Evolutionary conservation across 23 tunicate genomes (phyloP).

Genomic region (Halocynthia roretzi): DNA sequence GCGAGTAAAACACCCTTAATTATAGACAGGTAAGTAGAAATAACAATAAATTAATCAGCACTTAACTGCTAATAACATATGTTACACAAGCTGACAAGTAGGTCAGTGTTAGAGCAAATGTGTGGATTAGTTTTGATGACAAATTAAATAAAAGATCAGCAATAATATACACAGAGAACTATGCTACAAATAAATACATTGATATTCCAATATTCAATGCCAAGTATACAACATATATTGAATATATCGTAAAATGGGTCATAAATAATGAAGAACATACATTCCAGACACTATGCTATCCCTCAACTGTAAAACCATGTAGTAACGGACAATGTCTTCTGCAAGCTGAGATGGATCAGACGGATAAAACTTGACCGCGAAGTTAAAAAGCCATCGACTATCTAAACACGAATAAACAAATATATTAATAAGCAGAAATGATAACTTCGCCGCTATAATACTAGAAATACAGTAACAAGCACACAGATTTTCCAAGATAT

Average conservation of each 20-base stretch:
- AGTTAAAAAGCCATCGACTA: constrained; percentile 74
- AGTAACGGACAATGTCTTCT: constrained; percentile 81
- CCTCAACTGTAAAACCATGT: constrained; percentile 84
- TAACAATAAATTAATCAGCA: too few species aligned
- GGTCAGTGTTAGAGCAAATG: too few species aligned
- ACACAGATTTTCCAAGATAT: too few species aligned
- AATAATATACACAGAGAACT: neutral
- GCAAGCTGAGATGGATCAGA: constrained; percentile 84
- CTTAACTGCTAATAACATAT: too few species aligned
- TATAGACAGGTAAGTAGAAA: too few species aligned
- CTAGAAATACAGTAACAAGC: too few species aligned
- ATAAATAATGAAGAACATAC: constrained; percentile 12
- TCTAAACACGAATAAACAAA: constrained; percentile 16
- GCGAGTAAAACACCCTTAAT: too few species aligned
- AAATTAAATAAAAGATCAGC: neutral
- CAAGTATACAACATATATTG: neutral
- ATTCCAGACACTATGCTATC: constrained; percentile 90
- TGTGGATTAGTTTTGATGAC: too few species aligned
- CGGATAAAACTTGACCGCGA: constrained; percentile 92
- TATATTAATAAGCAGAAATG: neutral
- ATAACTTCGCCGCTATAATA: neutral
- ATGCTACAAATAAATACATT: neutral
- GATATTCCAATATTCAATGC: neutral
- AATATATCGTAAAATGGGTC: neutral
- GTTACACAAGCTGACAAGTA: too few species aligned